Evolutionary conservation across 2,113 vertebrate genomes (phyloP), one percentile per base, ranked within the genome.

Genomic region (Agelaius phoeniceus): DNA sequence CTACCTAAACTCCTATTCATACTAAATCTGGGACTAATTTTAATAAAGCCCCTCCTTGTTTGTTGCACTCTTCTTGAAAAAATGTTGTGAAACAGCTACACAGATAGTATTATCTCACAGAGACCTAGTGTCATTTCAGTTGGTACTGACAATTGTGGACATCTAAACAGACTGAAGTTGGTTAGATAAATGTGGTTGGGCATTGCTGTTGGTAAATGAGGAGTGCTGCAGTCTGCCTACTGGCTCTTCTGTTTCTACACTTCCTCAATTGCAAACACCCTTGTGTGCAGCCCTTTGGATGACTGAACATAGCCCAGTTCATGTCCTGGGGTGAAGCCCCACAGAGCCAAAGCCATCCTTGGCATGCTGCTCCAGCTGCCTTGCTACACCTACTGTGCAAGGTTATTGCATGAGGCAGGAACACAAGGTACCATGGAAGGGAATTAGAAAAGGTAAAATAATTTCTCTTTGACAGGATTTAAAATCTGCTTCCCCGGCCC

Each of bases 1-100:
- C 52, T 87, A 54, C 78, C 76, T 94, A 72, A 79, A 94, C 28
- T 83, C 62, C 78, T 92, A 90, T 67, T 96, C 90, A 79, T 39
- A 84, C 63, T 94, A 97, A 95, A 96, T 93, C 84, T 97, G 71
- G 44, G 83, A 92, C 82, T 84, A 80, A 97, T 96, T 94, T 77
- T 86, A 89, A 93, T 95, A 62, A 95, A 96, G 54, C 63, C 68
- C 44, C 85, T 92, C 77, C 85, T 91, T 72, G 59, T n/a, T 87
- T 39, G 16, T 57, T 94, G 55, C 27, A 90, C 48, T 93, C 19
- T 88, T 90, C 81, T 93, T 94, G 87, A 72, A 94, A 83, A 82
- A 84, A 96, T 75, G 84, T 23, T 26, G 35, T 79, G 84, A 73
- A 89, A 93, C 71, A 96, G 84, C 80, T 92, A 85, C 44, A 89